A percentile compares a stretch with the other conserved stretches of the same genome.
Conservation (phyloP, 2,888 invertebrate species). For the Embidobia sp. region DNA sequence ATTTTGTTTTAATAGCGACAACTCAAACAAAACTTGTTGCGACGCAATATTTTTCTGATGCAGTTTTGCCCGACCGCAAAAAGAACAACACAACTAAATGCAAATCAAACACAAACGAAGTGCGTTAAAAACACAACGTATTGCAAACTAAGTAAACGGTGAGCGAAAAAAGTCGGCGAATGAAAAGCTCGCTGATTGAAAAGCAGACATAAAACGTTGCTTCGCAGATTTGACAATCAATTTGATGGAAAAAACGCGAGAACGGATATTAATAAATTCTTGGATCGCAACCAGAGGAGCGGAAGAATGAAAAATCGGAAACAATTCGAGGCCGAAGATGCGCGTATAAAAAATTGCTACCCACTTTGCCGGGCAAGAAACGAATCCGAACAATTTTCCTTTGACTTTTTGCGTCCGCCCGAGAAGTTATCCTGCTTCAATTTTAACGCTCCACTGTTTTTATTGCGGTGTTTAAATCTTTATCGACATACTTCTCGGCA, state of each 20-base stretch:
- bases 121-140: constrained; percentile 22
- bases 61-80: too few relatives aligned
- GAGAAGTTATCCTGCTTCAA: constrained; percentile 2
- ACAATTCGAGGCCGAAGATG: neutral
- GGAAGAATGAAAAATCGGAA: neutral
- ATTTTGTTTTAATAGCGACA: too few relatives aligned
- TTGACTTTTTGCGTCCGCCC: neutral
- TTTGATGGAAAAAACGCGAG: neutral
- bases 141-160: constrained; percentile 21
- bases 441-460: neutral
- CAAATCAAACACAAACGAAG: constrained; percentile 13
- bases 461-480: neutral
- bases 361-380: constrained; percentile 1
- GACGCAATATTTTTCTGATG: too few relatives aligned
- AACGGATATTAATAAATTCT: neutral
- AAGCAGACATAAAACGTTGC: neutral
- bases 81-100: constrained; percentile 12
- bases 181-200: constrained; percentile 14
- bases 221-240: neutral
- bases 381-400: neutral
- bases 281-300: neutral
- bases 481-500: too few relatives aligned
- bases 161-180: constrained; percentile 11
- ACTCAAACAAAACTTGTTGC: too few relatives aligned
- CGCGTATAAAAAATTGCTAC: neutral